Evolutionary conservation across 1,140 invertebrate genomes (phyloP).

Genomic region (Aphelenchoides avenae): DNA sequence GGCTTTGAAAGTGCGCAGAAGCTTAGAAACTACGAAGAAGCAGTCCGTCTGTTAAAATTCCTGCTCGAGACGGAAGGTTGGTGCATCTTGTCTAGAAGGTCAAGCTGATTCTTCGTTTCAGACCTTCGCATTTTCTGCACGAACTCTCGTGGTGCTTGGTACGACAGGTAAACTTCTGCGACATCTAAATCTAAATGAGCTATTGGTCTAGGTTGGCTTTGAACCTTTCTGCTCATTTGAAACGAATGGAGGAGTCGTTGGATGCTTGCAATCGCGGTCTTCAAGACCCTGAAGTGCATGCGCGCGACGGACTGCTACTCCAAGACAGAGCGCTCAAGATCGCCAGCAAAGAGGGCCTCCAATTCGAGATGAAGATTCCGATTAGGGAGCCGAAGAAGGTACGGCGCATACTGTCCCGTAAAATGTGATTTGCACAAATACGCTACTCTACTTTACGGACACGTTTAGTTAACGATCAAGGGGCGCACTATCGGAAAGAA

Average conservation of each 20-base stretch:
- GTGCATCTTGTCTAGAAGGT: not conserved
- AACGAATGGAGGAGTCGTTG: constrained; percentile 25
- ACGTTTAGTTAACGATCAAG: constrained; percentile 38
- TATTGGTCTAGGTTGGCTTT: no score
- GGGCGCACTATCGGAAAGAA: constrained; percentile 37
- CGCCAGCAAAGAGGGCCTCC: constrained; percentile 11
- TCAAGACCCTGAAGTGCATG: constrained; percentile 16
- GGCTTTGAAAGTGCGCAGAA: constrained; percentile 20
- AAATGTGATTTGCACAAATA: not conserved
- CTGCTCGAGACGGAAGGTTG: constrained; percentile 20
- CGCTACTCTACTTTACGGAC: not conserved
- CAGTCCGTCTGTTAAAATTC: constrained; percentile 25
- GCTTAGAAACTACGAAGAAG: constrained; percentile 19
- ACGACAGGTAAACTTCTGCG: no score
- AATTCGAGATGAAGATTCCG: constrained; percentile 6
- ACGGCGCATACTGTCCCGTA: not conserved
- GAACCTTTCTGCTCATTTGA: constrained; percentile 48
- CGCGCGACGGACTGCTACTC: constrained; percentile 24
- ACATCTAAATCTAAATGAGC: no score
- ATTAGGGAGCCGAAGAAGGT: constrained; percentile 7
- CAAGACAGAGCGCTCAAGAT: constrained; percentile 39
- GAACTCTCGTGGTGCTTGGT: constrained; percentile 41
- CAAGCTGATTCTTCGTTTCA: constrained; percentile 11
- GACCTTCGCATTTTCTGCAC: constrained; percentile 27
- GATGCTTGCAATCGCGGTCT: constrained; percentile 16